phyloP scores from a whole-genome alignment of 2,113 vertebrate genomes.

The human (Homo sapiens) region DNA sequence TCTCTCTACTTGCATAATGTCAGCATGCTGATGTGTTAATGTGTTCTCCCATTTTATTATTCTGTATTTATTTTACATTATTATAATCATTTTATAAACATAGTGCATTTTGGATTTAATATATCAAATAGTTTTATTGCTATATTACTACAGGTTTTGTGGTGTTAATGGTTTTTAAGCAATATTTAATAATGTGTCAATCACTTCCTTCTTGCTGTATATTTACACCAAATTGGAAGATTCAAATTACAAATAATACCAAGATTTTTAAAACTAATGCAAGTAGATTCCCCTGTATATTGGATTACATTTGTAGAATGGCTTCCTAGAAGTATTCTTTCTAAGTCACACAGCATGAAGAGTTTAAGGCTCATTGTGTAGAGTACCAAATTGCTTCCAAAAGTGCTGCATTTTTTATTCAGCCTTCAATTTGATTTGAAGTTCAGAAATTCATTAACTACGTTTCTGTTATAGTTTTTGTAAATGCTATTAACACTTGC shows the following conservation, averaged over 20 bases:
- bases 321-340: not conserved
- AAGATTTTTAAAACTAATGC: not conserved
- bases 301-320: not conserved
- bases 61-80: not conserved
- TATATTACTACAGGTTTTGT: not conserved
- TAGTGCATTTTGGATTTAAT: not conserved
- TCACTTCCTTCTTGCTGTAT: not conserved
- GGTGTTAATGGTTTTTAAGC: not conserved
- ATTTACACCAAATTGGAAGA: not conserved
- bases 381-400: not conserved
- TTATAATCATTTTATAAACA: not conserved
- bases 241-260: not conserved
- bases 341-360: not conserved
- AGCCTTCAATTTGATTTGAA: not conserved
- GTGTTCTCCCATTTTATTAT: not conserved
- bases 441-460: not conserved
- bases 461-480: not conserved
- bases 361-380: not conserved
- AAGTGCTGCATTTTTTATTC: not conserved
- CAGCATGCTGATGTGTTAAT: not conserved
- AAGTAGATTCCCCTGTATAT: not conserved
- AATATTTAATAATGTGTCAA: not conserved
- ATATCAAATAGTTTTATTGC: not conserved
- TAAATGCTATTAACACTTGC: not conserved
- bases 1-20: not conserved